Evolutionary conservation across 2,113 vertebrate species (phyloP), one percentile per base, ranked within the genome.

Genomic region (Oreochromis aureus): DNA sequence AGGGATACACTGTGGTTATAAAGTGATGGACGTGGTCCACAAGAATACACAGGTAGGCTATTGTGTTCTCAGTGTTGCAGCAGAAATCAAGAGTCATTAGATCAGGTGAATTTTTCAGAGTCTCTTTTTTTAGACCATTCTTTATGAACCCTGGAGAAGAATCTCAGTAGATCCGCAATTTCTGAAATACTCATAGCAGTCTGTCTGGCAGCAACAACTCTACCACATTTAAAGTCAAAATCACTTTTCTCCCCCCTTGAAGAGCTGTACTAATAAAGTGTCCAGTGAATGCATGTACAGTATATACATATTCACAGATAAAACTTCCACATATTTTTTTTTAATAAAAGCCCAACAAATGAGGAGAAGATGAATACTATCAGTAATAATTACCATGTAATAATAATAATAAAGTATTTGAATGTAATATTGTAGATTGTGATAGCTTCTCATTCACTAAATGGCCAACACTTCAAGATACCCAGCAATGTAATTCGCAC

Each of bases 381-480:
- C 69, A 48, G 44, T 48, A 48, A 51, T 76, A 76, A 30, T 48
- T 48, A 16, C 27, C 41, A 48, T 51, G 15, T 34, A 69, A 51
- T 51, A 59, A 18, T 24, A 24, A 24, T 32, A 76, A 44, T 59
- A 34, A 30, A 54, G 59, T 54, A 58, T 89, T 78, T 84, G n/a
- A 22, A 2, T 30, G 5, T 6, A n/a, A 10, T 30, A 13, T 80
- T 39, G 24, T 84, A 80, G 24, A 81, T 44, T 61, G 18, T 78
- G 24, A 61, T 24, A 83, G 46, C n/a, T 87, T 87, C 71, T 88
- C 53, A 69, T 54, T 83, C 15, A 61, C 22, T 41, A 55, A 30
- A 63, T 32, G 59, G 48, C 53, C 12, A 80, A 88, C 66, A 59
- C 34, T 76, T 54, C 12, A 12, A 71, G 15, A 83, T 63, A 71